These are phyloP conservation scores for Willisornis vidua DNA, from an alignment of 2,113 vertebrate species.

Conservation along the genomic window DNA sequence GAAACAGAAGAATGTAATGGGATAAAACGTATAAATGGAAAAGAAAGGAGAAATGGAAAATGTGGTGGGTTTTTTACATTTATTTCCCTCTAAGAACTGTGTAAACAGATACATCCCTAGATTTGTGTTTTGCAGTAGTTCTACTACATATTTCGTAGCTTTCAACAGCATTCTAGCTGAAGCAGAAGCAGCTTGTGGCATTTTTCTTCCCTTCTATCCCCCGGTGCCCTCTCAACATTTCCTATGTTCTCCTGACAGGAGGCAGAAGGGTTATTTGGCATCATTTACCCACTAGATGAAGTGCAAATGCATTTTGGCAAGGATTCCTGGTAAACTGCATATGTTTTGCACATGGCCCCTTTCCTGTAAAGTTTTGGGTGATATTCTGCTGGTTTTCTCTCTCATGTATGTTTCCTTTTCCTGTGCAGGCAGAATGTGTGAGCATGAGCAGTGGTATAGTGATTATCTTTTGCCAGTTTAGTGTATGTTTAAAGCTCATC, in stretches of 20 bases:
- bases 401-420: not conserved
- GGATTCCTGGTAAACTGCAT: not conserved
- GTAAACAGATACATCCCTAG: not conserved
- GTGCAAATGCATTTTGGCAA: constrained; percentile 19
- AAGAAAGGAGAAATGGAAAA: not conserved
- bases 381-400: not conserved
- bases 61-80: not conserved
- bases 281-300: not conserved
- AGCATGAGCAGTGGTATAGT: not conserved
- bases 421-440: not conserved
- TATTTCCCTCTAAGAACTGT: not conserved
- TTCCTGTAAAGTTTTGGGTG: not conserved
- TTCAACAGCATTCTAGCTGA: not conserved
- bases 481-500: not conserved
- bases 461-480: not conserved
- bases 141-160: not conserved
- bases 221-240: not conserved
- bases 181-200: not conserved
- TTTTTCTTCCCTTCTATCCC: not conserved
- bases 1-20: not conserved
- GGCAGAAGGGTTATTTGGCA: constrained; percentile 32
- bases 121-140: not conserved
- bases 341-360: not conserved
- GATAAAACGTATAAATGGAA: not conserved
- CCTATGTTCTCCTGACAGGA: not conserved